Percentiles rank a stretch among this genome's conserved stretches.
Conservation (phyloP, 2,797 vertebrate genomes). For the Megaceryle alcyon region DNA sequence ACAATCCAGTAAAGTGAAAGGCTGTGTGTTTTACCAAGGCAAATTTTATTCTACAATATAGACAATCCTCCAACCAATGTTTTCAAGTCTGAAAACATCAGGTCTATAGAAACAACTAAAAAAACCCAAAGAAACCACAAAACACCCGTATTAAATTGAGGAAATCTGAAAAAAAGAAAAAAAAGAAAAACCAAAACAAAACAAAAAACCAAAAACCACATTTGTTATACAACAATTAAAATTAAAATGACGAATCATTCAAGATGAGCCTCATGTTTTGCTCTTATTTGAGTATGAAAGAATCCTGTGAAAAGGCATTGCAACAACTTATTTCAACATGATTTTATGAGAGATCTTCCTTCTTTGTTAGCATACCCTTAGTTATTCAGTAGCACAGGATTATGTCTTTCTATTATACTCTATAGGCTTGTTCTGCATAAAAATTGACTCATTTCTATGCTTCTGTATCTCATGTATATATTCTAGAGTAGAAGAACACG, state of each 20-base stretch:
- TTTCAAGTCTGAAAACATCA: background rate
- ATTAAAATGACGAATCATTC: background rate
- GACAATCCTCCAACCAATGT: rapidly evolving
- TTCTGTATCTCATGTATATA: background rate
- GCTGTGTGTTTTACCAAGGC: background rate
- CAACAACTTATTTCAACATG: background rate
- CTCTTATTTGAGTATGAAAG: background rate
- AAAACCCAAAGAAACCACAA: rapidly evolving
- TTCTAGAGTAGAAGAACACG: background rate
- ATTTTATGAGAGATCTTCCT: background rate
- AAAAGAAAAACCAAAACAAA: no score
- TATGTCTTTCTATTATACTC: background rate
- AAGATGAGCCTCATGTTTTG: background rate
- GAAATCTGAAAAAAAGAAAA: background rate
- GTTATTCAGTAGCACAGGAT: background rate
- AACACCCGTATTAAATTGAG: background rate
- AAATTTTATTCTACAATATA: background rate
- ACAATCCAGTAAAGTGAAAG: background rate
- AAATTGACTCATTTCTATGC: background rate
- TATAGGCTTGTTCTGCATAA: background rate
- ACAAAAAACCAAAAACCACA: background rate
- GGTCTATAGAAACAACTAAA: background rate
- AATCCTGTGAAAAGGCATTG: background rate
- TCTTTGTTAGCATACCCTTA: background rate
- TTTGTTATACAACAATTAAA: background rate